Conservation (phyloP, 92 coral and sea anemone species). For the Epizoanthus scotinus region DNA sequence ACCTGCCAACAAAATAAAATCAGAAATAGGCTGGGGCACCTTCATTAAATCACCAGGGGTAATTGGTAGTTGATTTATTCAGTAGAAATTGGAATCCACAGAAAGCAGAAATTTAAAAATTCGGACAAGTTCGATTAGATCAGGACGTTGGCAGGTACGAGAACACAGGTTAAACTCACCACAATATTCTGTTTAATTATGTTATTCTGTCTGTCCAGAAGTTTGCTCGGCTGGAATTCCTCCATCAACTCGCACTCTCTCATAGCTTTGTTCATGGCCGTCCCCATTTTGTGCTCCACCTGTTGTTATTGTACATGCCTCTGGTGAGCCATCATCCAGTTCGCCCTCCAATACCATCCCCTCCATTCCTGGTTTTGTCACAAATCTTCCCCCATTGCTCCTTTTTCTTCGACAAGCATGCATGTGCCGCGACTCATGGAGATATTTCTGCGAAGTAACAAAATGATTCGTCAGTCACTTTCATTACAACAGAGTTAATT, state of each 20-base stretch:
- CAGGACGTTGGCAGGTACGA: too few relatives aligned
- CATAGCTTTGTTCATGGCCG: conserved; percentile 32
- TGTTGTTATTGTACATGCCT: conserved; percentile 16
- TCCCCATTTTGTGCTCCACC: conserved; percentile 32
- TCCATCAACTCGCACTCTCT: conserved; percentile 23
- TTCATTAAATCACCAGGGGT: too few relatives aligned
- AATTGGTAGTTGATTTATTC: too few relatives aligned
- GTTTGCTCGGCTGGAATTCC: conserved; percentile 23
- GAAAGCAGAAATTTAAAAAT: too few relatives aligned
- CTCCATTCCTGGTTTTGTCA: conserved; percentile 72
- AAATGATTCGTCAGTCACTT: too few relatives aligned
- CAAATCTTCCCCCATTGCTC: conserved; percentile 97
- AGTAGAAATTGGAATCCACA: too few relatives aligned
- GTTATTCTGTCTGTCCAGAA: conserved; percentile 33
- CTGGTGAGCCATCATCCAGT: conserved; percentile 6
- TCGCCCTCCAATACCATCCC: not conserved
- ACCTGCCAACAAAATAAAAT: too few relatives aligned
- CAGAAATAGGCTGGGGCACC: too few relatives aligned
- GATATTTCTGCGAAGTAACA: conserved; percentile 74
- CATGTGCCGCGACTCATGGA: conserved; percentile 98
- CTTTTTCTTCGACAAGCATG: conserved; percentile 97
- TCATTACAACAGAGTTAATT: too few relatives aligned
- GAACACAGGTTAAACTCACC: not conserved
- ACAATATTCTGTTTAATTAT: not conserved
- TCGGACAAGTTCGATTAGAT: too few relatives aligned